Conservation (phyloP, 2,888 invertebrate genomes). For the Argyresthia goedartella region DNA sequence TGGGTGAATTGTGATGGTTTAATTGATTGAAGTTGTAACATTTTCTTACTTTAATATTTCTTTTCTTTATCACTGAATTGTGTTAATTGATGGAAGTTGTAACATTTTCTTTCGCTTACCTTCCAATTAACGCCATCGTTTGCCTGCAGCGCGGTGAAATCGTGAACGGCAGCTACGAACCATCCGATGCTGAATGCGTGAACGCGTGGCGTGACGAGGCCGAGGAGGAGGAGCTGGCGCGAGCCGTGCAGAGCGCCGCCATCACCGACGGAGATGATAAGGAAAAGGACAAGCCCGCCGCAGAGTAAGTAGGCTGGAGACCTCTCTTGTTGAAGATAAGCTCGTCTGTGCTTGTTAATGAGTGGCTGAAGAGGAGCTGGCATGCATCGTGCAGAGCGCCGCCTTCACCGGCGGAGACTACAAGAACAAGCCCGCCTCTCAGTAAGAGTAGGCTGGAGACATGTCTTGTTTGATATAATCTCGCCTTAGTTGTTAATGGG, state of each 20-base stretch:
- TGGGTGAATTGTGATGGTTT: no score
- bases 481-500: no score
- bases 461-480: no score
- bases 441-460: no score
- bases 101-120: neutral
- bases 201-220: slow-evolving; percentile 89
- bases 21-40: no score
- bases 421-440: slow-evolving; percentile 28
- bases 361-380: slow-evolving; percentile 76
- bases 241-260: slow-evolving; percentile 75
- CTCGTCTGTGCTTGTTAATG: no score
- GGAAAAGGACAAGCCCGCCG: slow-evolving; percentile 21
- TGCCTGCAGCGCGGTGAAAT: slow-evolving; percentile 66
- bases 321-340: no score
- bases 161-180: slow-evolving; percentile 84
- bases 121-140: neutral
- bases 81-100: neutral
- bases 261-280: slow-evolving; percentile 57
- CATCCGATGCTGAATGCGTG: slow-evolving; percentile 88
- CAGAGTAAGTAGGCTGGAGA: slow-evolving; percentile 16
- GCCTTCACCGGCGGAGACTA: slow-evolving; percentile 68
- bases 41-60: no score
- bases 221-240: slow-evolving; percentile 75
- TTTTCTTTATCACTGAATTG: no score
- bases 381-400: slow-evolving; percentile 75